Evolutionary conservation across 2,797 vertebrate genomes (phyloP).

Genomic region (Sorex maritimensis): DNA sequence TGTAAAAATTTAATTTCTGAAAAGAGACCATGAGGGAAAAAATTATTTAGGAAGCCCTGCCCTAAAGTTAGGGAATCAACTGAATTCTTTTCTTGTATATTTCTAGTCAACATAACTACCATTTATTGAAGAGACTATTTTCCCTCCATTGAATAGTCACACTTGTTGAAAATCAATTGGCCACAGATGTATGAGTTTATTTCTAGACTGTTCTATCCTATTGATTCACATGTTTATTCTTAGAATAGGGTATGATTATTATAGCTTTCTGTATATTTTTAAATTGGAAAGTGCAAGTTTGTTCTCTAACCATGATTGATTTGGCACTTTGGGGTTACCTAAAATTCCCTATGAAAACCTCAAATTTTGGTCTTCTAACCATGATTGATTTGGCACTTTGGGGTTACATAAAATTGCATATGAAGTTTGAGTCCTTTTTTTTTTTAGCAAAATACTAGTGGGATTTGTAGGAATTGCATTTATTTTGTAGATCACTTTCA

Average conservation of each 20-base stretch:
- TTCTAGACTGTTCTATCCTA: background rate
- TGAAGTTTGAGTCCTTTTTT: background rate
- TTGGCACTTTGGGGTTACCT: background rate
- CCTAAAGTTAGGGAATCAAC: too few relatives aligned
- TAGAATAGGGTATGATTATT: too few relatives aligned
- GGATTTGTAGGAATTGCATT: slow-evolving; percentile 24
- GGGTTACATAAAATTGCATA: background rate
- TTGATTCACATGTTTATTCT: too few relatives aligned
- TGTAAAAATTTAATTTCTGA: too few relatives aligned
- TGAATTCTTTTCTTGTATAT: too few relatives aligned
- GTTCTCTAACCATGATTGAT: too few relatives aligned
- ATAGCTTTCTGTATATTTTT: too few relatives aligned
- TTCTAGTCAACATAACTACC: too few relatives aligned
- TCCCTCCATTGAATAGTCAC: background rate
- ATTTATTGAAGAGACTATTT: background rate
- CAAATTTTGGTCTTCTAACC: background rate
- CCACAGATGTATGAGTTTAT: background rate
- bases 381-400: background rate
- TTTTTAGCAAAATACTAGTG: background rate
- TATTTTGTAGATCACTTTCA: background rate
- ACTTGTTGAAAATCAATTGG: background rate
- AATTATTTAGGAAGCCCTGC: too few relatives aligned
- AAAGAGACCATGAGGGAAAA: too few relatives aligned
- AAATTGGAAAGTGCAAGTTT: background rate
- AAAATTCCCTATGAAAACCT: background rate